These are phyloP conservation scores for Biston betularia DNA, from an alignment of 2,888 invertebrate genomes.

Conservation along the genomic window DNA sequence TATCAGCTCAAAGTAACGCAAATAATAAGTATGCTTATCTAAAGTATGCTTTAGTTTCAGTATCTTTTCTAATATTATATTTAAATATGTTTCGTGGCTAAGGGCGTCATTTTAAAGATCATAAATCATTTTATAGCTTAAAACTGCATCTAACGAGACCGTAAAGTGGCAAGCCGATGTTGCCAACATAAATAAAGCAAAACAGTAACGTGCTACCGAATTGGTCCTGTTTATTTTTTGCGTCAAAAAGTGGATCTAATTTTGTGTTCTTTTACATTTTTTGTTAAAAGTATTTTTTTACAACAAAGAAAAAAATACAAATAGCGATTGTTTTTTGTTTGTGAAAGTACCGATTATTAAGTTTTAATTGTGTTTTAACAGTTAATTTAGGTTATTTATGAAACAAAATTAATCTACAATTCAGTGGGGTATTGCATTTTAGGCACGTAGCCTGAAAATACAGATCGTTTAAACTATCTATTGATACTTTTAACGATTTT, in stretches of 20 bases:
- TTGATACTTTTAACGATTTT: no score
- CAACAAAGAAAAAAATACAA: background rate
- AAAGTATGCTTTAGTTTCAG: no score
- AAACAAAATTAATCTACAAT: no score
- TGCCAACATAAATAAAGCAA: constrained; percentile 69
- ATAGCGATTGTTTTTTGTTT: constrained; percentile 1
- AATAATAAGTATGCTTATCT: no score
- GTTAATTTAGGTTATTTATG: no score
- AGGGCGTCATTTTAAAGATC: constrained; percentile 50
- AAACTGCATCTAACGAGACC: constrained; percentile 64
- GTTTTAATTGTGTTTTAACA: constrained; percentile 8
- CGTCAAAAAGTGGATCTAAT: constrained; percentile 62
- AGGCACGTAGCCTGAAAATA: no score
- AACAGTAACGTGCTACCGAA: constrained; percentile 73
- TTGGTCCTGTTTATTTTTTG: constrained; percentile 65
- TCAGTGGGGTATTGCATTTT: no score
- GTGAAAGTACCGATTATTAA: constrained; percentile 6
- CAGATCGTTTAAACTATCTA: no score
- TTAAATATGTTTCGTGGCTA: constrained; percentile 17
- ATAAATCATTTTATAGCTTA: constrained; percentile 69
- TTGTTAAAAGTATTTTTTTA: constrained; percentile 9
- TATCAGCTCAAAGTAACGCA: no score
- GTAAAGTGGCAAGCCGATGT: constrained; percentile 67
- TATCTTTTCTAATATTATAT: background rate
- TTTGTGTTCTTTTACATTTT: constrained; percentile 45